A percentile compares a stretch with the other conserved stretches of the same genome.
These are phyloP conservation scores for Rhamphomyia laevipes DNA, from an alignment of 2,888 invertebrate genomes.

Conservation along the genomic window DNA sequence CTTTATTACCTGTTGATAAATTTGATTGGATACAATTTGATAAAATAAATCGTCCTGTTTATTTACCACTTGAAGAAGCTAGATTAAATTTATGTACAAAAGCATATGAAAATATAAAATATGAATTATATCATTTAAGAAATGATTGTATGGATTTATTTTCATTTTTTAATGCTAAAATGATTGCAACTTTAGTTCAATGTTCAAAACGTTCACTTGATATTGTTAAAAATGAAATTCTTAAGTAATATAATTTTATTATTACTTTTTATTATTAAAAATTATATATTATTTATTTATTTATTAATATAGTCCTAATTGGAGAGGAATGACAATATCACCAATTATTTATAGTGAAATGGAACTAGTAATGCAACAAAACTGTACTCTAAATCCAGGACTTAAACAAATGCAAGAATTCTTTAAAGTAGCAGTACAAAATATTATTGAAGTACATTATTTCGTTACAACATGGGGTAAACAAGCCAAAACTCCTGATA, in stretches of 20 bases:
- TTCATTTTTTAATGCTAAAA: constrained; percentile 64
- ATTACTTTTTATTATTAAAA: neutral
- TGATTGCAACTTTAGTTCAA: constrained; percentile 60
- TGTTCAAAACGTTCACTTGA: constrained; percentile 64
- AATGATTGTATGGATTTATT: constrained; percentile 72
- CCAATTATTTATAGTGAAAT: constrained; percentile 27
- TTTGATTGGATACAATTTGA: constrained; percentile 35
- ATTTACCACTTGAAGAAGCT: constrained; percentile 26
- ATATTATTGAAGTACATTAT: constrained; percentile 60
- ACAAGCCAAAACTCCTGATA: constrained; percentile 39
- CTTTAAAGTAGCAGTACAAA: constrained; percentile 40
- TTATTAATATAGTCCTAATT: constrained; percentile 21
- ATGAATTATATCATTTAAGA: constrained; percentile 48
- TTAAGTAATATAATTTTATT: constrained; percentile 18
- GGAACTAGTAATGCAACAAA: constrained; percentile 23
- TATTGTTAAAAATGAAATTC: constrained; percentile 47
- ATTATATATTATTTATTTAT: neutral
- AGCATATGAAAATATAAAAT: constrained; percentile 49
- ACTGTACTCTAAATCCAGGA: constrained; percentile 25
- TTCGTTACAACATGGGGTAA: constrained; percentile 71
- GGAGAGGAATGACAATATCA: constrained; percentile 20
- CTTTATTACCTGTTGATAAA: constrained; percentile 30
- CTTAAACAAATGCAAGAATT: constrained; percentile 27
- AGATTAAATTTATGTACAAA: constrained; percentile 37
- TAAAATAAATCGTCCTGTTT: constrained; percentile 31